Percentiles rank a stretch among this genome's conserved stretches.
phyloP scores from a whole-genome alignment of 2,113 vertebrate genomes.

The Aleadryas rufinucha region DNA sequence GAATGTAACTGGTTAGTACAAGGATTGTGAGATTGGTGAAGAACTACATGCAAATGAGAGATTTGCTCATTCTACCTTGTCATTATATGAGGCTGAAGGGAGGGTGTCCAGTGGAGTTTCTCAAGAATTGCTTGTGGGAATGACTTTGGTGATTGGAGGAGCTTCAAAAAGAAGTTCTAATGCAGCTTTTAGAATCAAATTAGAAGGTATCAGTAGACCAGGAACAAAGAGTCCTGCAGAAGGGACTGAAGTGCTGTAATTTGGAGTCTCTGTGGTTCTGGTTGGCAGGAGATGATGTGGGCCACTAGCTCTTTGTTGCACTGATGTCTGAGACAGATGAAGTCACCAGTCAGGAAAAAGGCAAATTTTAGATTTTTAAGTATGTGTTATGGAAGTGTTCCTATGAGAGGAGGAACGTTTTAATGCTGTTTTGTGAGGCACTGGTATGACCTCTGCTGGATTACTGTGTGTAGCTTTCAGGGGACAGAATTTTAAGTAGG shows the following conservation, averaged over 20 bases:
- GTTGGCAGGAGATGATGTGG: neutral
- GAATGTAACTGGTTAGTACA: neutral
- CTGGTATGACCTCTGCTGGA: conserved; percentile 12
- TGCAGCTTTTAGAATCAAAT: neutral
- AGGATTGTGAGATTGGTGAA: neutral
- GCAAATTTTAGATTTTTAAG: neutral
- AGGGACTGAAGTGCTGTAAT: neutral
- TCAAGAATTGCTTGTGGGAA: neutral
- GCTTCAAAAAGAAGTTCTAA: neutral
- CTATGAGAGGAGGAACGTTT: neutral
- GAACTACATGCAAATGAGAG: neutral
- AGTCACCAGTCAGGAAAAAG: neutral
- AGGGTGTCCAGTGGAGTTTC: neutral
- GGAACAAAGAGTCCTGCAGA: neutral
- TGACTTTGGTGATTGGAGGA: neutral
- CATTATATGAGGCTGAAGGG: neutral
- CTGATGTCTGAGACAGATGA: neutral
- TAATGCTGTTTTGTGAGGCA: neutral
- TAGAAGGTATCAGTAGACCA: neutral
- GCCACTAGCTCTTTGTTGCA: neutral
- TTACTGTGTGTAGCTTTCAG: neutral
- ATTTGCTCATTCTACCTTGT: neutral
- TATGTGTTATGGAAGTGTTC: neutral
- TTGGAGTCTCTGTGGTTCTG: neutral
- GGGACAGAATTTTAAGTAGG: neutral